Evolutionary conservation across 1,140 invertebrate genomes (phyloP).

Genomic region (Lordiphosa stackelbergi): DNA sequence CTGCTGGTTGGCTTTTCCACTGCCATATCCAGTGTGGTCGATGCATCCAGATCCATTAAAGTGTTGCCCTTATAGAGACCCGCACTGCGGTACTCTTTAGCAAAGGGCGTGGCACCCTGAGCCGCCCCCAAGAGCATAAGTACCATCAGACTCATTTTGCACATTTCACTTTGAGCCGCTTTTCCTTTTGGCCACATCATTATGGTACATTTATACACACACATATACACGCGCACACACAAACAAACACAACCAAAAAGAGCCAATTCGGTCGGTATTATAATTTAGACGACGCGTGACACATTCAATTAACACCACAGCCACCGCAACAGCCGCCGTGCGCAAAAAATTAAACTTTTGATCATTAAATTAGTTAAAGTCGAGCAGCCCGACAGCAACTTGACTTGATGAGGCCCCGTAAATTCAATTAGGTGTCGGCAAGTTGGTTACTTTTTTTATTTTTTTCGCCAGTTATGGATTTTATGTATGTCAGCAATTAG

Average conservation of each 20-base stretch:
- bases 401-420: conserved; percentile 34
- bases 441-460: conserved; percentile 19
- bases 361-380: conserved; percentile 55
- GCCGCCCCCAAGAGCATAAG: conserved; percentile 37
- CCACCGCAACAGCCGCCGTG: conserved; percentile 26
- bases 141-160: conserved; percentile 24
- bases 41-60: conserved; percentile 49
- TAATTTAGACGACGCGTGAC: conserved; percentile 44
- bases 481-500: conserved; percentile 65
- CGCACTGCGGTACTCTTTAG: conserved; percentile 64
- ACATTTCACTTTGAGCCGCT: conserved; percentile 48
- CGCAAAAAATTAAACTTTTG: conserved; percentile 48
- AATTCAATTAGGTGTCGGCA: conserved; percentile 55
- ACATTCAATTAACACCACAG: conserved; percentile 49
- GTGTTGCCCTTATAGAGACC: conserved; percentile 54
- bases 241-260: conserved; percentile 7
- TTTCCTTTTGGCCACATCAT: conserved; percentile 46
- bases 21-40: conserved; percentile 53
- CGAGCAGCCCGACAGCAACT: conserved; percentile 31
- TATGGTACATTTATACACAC: conserved; percentile 24
- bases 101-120: conserved; percentile 50
- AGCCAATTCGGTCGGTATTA: conserved; percentile 23
- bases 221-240: conserved; percentile 28
- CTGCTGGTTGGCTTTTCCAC: conserved; percentile 42
- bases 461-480: conserved; percentile 39